Percentiles rank a stretch among this genome's conserved stretches.
Conservation (phyloP, 1,140 invertebrate species). For the Orius insidiosus region DNA sequence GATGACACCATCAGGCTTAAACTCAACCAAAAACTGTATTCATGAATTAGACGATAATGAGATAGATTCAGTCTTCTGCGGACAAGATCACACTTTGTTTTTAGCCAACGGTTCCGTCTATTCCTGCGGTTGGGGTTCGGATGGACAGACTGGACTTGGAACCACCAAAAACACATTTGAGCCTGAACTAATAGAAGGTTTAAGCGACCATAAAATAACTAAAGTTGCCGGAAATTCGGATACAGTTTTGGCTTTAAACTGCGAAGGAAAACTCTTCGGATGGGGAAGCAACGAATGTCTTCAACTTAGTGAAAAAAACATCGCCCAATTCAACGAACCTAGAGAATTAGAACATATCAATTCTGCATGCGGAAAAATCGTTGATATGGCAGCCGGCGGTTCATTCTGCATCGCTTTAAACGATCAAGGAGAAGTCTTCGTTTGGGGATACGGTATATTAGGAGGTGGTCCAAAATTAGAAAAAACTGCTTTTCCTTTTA, state of each 20-base stretch:
- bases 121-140: slow-evolving; percentile 82
- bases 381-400: slow-evolving; percentile 69
- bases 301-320: slow-evolving; percentile 42
- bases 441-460: slow-evolving; percentile 85
- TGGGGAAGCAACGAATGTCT: slow-evolving; percentile 95
- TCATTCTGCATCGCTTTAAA: slow-evolving; percentile 71
- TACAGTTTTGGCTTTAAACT: slow-evolving; percentile 76
- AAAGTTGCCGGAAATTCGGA: slow-evolving; percentile 66
- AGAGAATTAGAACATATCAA: background rate
- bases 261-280: slow-evolving; percentile 85
- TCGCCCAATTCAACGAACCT: slow-evolving; percentile 38
- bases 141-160: slow-evolving; percentile 83
- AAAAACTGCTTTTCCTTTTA: slow-evolving; percentile 40
- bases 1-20: slow-evolving; percentile 49
- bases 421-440: slow-evolving; percentile 65
- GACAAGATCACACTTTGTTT: slow-evolving; percentile 78
- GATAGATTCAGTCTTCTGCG: slow-evolving; percentile 55
- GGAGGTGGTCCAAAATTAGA: slow-evolving; percentile 68
- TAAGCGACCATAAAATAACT: slow-evolving; percentile 68
- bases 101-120: slow-evolving; percentile 67
- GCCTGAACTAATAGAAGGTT: slow-evolving; percentile 53
- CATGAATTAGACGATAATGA: slow-evolving; percentile 38
- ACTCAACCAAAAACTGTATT: slow-evolving; percentile 32
- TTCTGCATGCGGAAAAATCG: slow-evolving; percentile 41
- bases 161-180: slow-evolving; percentile 35